phyloP scores from a whole-genome alignment of 2,888 invertebrate species.

The Dynastes tityus region DNA sequence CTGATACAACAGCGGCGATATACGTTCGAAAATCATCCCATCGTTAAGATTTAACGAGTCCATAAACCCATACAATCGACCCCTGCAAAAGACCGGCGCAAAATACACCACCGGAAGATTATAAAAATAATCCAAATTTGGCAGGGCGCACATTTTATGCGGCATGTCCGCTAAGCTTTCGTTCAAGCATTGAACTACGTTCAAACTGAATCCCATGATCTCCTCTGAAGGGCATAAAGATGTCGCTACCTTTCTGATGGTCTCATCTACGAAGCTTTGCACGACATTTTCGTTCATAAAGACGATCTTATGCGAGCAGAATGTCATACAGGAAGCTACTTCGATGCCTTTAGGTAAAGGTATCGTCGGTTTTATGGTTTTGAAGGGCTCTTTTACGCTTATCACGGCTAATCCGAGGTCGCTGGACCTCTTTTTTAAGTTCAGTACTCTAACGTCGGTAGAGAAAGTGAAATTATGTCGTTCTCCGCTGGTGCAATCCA shows the following conservation, averaged over 20 bases:
- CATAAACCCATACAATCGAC: constrained; percentile 8
- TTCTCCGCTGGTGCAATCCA: constrained; percentile 2
- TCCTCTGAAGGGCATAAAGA: neutral
- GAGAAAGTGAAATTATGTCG: neutral
- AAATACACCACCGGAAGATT: constrained; percentile 1
- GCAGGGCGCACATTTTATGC: neutral
- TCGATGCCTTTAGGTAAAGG: too few species aligned
- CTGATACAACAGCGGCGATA: too few species aligned
- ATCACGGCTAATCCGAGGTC: neutral
- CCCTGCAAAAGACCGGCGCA: constrained; percentile 1
- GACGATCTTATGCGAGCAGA: too few species aligned
- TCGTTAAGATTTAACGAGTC: too few species aligned
- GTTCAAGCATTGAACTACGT: neutral
- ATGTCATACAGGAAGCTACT: too few species aligned
- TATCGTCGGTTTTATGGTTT: neutral
- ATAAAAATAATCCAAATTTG: neutral
- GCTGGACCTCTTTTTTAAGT: neutral
- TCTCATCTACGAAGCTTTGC: neutral
- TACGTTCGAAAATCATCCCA: too few species aligned
- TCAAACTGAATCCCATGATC: neutral
- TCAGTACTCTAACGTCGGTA: neutral
- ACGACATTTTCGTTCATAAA: too few species aligned
- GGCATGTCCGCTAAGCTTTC: neutral
- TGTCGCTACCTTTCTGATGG: neutral
- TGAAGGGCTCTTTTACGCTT: neutral